phyloP scores from a whole-genome alignment of 2,113 vertebrate genomes.

The Eonycteris spelaea region DNA sequence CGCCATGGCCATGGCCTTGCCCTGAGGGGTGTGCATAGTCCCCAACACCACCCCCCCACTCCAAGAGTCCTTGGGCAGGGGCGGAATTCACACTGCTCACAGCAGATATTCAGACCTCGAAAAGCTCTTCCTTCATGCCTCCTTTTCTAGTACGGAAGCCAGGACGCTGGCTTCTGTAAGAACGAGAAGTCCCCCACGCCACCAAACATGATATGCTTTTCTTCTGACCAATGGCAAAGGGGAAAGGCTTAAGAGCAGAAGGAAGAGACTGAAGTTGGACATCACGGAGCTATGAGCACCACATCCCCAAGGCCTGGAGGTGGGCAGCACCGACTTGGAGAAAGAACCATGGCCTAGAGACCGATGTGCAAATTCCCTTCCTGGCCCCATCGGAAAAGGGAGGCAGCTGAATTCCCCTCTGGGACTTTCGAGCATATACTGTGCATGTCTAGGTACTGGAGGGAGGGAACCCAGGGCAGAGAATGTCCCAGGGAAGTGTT shows the following conservation, averaged over 20 bases:
- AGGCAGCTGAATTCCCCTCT: not conserved
- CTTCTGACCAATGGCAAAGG: not conserved
- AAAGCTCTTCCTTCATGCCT: not conserved
- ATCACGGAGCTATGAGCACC: not conserved
- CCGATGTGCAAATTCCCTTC: rapidly evolving
- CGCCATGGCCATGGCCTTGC: not conserved
- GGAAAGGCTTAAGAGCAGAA: not conserved
- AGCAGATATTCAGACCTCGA: not conserved
- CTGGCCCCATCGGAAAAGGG: not conserved
- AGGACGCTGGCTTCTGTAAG: not conserved
- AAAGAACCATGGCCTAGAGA: not conserved
- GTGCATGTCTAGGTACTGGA: not conserved
- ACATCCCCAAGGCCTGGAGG: not conserved
- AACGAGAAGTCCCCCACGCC: not conserved
- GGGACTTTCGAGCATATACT: not conserved
- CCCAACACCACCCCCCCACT: not conserved
- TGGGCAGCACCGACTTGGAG: not conserved
- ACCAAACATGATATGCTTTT: not conserved
- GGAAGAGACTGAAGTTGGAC: not conserved
- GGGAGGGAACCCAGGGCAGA: not conserved
- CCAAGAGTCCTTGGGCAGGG: not conserved
- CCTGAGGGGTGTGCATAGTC: not conserved
- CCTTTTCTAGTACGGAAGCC: not conserved
- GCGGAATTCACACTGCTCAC: not conserved
- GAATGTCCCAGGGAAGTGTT: not conserved